These are phyloP conservation scores for Heteractis magnifica DNA, from an alignment of 92 coral and sea anemone species.

Conservation along the genomic window DNA sequence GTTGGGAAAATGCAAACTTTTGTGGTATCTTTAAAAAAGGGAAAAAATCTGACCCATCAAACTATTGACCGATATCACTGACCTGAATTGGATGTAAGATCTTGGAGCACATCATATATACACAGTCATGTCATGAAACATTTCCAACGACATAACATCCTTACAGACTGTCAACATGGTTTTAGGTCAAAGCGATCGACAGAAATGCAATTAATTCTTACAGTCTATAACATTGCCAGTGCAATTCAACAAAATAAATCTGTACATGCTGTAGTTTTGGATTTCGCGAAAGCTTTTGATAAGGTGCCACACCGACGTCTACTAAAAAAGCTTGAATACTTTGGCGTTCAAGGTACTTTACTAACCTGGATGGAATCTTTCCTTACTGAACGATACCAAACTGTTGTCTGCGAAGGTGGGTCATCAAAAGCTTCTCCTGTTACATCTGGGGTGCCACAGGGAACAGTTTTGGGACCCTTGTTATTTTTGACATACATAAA, in stretches of 20 bases:
- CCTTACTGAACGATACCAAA: slow-evolving; percentile 25
- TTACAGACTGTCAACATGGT: slow-evolving; percentile 45
- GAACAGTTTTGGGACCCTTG: neutral
- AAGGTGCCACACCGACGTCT: slow-evolving; percentile 50
- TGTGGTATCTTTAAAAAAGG: slow-evolving; percentile 55
- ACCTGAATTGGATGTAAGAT: slow-evolving; percentile 36
- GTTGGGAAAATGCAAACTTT: slow-evolving; percentile 49
- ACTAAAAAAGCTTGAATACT: slow-evolving; percentile 32
- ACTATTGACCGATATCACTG: slow-evolving; percentile 40
- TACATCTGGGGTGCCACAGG: neutral
- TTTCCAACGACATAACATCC: slow-evolving; percentile 24
- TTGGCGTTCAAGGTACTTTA: slow-evolving; percentile 45
- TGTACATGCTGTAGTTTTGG: slow-evolving; percentile 38
- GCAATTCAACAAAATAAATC: slow-evolving; percentile 26
- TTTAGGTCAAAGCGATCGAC: slow-evolving; percentile 54
- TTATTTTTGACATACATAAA: slow-evolving; percentile 12
- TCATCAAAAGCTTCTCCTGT: neutral
- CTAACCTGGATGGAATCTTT: slow-evolving; percentile 44
- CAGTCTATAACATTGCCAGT: neutral
- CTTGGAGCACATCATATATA: slow-evolving; percentile 41
- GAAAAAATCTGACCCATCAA: slow-evolving; percentile 46
- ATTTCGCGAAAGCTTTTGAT: slow-evolving; percentile 42
- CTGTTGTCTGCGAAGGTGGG: slow-evolving; percentile 8
- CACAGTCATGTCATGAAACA: slow-evolving; percentile 63
- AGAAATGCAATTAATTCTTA: slow-evolving; percentile 29